Conservation (phyloP, 2,888 invertebrate species). For the Lithodes maja region DNA sequence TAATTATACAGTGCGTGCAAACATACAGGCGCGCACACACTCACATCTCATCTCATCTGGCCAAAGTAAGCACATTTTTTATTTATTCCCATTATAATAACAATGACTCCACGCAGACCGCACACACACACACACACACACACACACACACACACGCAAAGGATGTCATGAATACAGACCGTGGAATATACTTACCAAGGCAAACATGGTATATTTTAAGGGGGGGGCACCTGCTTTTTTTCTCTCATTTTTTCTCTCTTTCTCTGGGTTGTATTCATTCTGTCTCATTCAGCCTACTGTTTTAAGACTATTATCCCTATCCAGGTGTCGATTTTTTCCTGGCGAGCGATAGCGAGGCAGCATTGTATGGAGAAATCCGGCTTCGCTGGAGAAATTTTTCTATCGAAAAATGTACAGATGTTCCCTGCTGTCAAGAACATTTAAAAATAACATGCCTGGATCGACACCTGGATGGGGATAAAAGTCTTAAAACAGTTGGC, state of each 20-base stretch:
- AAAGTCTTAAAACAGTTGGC: neutral
- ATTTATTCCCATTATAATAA: neutral
- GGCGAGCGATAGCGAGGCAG: too few species aligned
- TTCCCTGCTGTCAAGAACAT: too few species aligned
- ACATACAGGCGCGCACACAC: slow-evolving; percentile 17
- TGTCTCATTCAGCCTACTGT: too few species aligned
- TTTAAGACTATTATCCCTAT: too few species aligned
- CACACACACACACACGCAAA: neutral
- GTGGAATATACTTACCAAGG: neutral
- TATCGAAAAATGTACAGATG: too few species aligned
- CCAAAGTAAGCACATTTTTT: neutral
- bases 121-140: slow-evolving; percentile 12
- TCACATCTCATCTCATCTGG: neutral
- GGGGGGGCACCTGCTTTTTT: neutral
- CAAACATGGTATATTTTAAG: neutral
- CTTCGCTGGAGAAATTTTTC: too few species aligned
- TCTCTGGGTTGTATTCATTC: too few species aligned
- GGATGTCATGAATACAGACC: neutral
- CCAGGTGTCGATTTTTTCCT: too few species aligned
- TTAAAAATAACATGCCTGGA: too few species aligned
- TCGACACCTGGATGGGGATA: too few species aligned
- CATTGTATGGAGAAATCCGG: too few species aligned
- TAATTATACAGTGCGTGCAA: neutral
- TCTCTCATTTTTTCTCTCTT: too few species aligned
- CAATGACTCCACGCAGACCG: neutral